A percentile compares a stretch with the other conserved stretches of the same genome.
These are phyloP conservation scores for Tychaedon coryphoeus DNA, from an alignment of 2,113 vertebrate genomes.

Conservation along the genomic window DNA sequence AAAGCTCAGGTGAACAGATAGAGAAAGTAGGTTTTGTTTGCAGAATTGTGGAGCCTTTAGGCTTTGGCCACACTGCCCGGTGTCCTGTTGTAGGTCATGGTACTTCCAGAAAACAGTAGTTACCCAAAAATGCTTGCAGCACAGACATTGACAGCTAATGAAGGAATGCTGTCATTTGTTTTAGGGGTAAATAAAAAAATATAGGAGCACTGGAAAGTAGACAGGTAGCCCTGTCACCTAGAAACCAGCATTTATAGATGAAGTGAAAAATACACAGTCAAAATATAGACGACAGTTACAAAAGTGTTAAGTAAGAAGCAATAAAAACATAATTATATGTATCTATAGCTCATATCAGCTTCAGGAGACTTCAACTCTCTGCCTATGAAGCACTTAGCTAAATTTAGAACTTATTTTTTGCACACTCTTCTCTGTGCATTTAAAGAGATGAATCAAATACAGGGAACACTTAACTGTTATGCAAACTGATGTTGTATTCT, in stretches of 20 bases:
- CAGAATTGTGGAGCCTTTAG: not conserved
- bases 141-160: not conserved
- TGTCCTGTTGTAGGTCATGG: not conserved
- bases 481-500: not conserved
- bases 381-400: not conserved
- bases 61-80: not conserved
- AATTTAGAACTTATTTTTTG: not conserved
- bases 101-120: not conserved
- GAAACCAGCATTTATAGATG: not conserved
- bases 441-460: not conserved
- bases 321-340: not conserved
- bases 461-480: not conserved
- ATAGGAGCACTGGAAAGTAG: not conserved
- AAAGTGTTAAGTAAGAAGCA: not conserved
- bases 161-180: not conserved
- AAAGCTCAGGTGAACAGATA: not conserved
- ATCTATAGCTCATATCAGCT: not conserved
- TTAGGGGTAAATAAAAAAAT: not conserved
- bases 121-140: not conserved
- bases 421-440: not conserved
- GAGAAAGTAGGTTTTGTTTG: not conserved
- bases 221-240: not conserved
- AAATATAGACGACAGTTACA: not conserved
- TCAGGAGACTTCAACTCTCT: not conserved
- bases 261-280: not conserved